These are phyloP conservation scores for Drosophila triauraria DNA, from an alignment of 1,140 invertebrate species.

Conservation along the genomic window DNA sequence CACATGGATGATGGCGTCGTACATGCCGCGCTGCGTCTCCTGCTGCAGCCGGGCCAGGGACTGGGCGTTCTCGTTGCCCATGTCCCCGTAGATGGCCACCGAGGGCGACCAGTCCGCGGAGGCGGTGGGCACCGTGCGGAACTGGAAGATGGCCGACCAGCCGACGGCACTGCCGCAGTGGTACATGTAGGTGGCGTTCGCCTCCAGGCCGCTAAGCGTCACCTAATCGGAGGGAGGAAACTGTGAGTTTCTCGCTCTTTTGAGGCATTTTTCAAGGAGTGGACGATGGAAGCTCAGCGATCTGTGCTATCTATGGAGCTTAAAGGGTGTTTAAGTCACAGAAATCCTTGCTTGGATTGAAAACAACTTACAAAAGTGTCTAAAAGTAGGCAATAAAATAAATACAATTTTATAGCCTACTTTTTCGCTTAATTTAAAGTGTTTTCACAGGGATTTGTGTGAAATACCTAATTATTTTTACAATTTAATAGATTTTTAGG, in stretches of 20 bases:
- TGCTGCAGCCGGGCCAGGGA: conserved; percentile 92
- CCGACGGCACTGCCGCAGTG: conserved; percentile 92
- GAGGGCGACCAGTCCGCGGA: conserved; percentile 90
- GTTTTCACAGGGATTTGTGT: background rate
- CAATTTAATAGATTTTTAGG: background rate
- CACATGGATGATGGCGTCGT: conserved; percentile 96
- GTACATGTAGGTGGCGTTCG: conserved; percentile 90
- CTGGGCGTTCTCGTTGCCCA: conserved; percentile 95
- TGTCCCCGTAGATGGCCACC: conserved; percentile 96
- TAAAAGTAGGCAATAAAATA: background rate
- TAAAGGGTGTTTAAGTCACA: background rate
- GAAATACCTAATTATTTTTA: no score
- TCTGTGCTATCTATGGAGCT: background rate
- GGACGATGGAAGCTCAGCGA: no score
- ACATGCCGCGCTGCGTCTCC: conserved; percentile 91
- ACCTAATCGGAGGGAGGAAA: conserved; percentile 83
- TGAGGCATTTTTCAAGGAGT: no score
- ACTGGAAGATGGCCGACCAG: conserved; percentile 93
- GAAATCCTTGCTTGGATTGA: no score
- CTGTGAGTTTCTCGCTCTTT: conserved; percentile 1
- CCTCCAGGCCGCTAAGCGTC: conserved; percentile 87
- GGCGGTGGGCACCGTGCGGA: conserved; percentile 88
- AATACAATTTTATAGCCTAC: no score
- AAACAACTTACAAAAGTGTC: background rate
- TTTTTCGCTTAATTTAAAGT: background rate